Conservation (phyloP, 1,140 invertebrate genomes). For the Potamilus streckersoni region DNA sequence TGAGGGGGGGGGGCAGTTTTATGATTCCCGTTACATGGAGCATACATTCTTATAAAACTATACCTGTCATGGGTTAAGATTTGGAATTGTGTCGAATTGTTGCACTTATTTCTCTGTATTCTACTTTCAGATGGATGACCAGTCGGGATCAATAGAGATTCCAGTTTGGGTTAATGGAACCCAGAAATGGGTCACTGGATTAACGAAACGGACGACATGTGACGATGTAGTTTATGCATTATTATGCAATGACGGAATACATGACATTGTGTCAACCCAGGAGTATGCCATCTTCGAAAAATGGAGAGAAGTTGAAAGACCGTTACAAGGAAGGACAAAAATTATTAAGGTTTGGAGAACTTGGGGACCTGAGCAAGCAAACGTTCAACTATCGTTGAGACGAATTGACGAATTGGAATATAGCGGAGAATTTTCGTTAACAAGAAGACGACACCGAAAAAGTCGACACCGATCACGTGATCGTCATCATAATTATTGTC, state of each 20-base stretch:
- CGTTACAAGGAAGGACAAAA: constrained; percentile 76
- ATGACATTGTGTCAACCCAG: constrained; percentile 56
- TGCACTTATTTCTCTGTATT: not conserved
- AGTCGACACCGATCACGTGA: constrained; percentile 49
- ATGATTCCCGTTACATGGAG: no score
- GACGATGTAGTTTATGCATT: constrained; percentile 81
- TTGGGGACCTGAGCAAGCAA: constrained; percentile 80
- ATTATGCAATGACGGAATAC: constrained; percentile 65
- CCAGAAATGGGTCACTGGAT: constrained; percentile 83
- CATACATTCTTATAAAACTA: no score
- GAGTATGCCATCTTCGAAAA: constrained; percentile 64
- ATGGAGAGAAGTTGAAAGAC: constrained; percentile 76
- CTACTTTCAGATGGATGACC: constrained; percentile 32
- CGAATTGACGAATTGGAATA: constrained; percentile 56
- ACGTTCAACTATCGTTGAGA: constrained; percentile 73
- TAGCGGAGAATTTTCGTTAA: constrained; percentile 48
- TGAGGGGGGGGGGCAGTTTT: no score
- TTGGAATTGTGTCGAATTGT: no score
- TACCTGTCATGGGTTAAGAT: no score
- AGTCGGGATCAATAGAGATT: constrained; percentile 71
- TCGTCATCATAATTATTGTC: constrained; percentile 19
- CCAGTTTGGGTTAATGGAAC: constrained; percentile 81
- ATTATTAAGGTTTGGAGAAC: constrained; percentile 81
- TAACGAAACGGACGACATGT: constrained; percentile 81
- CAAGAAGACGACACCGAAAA: constrained; percentile 41